These are phyloP conservation scores for Hirtodrosophila duncani DNA, from an alignment of 2,888 invertebrate genomes.

Conservation along the genomic window DNA sequence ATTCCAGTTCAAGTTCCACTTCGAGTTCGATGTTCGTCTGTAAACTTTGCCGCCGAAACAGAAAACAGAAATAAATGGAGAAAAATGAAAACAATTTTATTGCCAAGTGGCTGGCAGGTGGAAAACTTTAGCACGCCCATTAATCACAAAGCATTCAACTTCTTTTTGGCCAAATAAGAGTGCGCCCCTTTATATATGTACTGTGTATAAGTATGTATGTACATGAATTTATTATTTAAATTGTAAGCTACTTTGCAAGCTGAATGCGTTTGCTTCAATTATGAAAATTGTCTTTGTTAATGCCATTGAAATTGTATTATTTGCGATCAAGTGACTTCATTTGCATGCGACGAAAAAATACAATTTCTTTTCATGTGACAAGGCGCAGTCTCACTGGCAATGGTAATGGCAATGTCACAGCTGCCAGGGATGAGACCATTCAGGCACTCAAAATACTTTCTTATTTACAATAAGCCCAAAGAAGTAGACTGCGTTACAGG, in stretches of 20 bases:
- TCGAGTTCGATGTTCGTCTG: slow-evolving; percentile 55
- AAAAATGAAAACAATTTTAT: slow-evolving; percentile 19
- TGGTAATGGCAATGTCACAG: too few relatives aligned
- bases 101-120: slow-evolving; percentile 21
- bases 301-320: slow-evolving; percentile 68
- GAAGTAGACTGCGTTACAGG: too few relatives aligned
- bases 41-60: slow-evolving; percentile 54
- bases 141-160: slow-evolving; percentile 31
- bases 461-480: too few relatives aligned
- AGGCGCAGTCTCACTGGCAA: too few relatives aligned
- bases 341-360: slow-evolving; percentile 48
- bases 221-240: slow-evolving; percentile 16
- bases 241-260: slow-evolving; percentile 48
- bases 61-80: too few relatives aligned
- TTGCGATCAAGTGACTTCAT: slow-evolving; percentile 58
- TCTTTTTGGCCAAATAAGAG: slow-evolving; percentile 15
- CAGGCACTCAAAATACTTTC: too few relatives aligned
- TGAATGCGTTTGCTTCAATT: slow-evolving; percentile 57
- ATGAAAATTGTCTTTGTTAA: slow-evolving; percentile 67
- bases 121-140: slow-evolving; percentile 27
- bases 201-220: too few relatives aligned
- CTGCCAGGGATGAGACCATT: too few relatives aligned
- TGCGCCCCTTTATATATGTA: too few relatives aligned
- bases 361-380: slow-evolving; percentile 18
- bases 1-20: too few relatives aligned